Evolutionary conservation across 1,140 invertebrate genomes (phyloP).

Genomic region (Nasonia giraulti): DNA sequence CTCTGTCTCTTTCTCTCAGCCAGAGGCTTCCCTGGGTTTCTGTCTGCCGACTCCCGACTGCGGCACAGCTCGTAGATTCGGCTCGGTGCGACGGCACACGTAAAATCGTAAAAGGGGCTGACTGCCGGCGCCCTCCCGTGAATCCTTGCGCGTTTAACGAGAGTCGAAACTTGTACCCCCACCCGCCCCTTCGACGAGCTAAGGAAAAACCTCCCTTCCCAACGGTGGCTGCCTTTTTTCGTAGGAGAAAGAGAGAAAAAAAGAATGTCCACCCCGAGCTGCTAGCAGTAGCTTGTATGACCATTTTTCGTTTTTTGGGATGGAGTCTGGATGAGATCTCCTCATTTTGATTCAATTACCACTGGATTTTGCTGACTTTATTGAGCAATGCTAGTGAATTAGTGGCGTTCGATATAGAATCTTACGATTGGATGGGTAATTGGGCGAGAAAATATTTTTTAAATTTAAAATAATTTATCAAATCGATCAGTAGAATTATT

Average conservation of each 20-base stretch:
- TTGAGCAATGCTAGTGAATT: not conserved
- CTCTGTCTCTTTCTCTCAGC: conserved; percentile 48
- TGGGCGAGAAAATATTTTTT: no score
- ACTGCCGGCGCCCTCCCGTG: conserved; percentile 53
- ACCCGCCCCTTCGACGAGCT: conserved; percentile 11
- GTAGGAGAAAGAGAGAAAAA: not conserved
- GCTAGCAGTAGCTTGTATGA: conserved; percentile 1
- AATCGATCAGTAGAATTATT: no score
- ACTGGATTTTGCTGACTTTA: not conserved
- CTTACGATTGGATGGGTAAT: no score
- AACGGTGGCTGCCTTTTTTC: conserved; percentile 6
- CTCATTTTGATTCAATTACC: conserved; percentile 8
- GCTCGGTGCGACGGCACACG: conserved; percentile 49
- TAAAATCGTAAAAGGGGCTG: conserved; percentile 66
- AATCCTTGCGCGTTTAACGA: conserved; percentile 55
- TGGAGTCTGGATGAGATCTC: conserved; percentile 2
- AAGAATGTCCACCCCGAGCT: not conserved
- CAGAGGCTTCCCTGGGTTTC: conserved; percentile 31
- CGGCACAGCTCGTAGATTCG: not conserved
- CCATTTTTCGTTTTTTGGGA: conserved; percentile 42
- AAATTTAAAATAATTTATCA: no score
- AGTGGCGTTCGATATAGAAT: no score
- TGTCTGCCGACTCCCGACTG: conserved; percentile 24
- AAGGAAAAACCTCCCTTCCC: conserved; percentile 41
- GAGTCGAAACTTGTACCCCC: conserved; percentile 17